phyloP scores from a whole-genome alignment of 2,113 vertebrate genomes.

The Phainopepla nitens region DNA sequence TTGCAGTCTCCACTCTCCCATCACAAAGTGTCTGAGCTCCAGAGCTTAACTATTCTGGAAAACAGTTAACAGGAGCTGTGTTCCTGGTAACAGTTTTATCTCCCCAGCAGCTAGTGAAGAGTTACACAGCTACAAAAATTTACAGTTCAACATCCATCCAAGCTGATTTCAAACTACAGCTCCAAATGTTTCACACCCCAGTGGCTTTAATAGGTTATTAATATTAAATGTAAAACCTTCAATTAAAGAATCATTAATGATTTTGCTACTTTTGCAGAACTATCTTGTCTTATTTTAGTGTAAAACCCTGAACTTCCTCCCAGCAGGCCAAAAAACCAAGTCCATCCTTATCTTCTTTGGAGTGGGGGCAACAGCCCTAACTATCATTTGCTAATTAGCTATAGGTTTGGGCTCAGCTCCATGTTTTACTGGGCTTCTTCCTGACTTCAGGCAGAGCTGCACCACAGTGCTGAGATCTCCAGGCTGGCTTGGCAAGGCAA shows the following conservation, averaged over 20 bases:
- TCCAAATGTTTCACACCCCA: not conserved
- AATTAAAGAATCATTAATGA: not conserved
- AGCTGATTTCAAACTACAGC: not conserved
- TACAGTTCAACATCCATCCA: not conserved
- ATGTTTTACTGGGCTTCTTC: not conserved
- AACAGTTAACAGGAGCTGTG: too few species aligned
- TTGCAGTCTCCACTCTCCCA: not conserved
- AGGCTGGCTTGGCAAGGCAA: not conserved
- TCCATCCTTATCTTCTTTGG: not conserved
- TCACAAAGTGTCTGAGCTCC: fast-evolving
- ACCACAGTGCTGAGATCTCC: not conserved
- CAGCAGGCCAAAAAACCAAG: not conserved
- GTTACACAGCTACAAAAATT: not conserved
- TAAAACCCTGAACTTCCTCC: not conserved
- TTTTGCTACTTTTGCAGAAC: not conserved
- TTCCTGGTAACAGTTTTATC: not conserved
- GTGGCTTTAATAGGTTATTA: not conserved
- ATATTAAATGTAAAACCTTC: not conserved
- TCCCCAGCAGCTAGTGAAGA: not conserved
- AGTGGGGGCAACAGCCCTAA: not conserved
- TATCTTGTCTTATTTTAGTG: not conserved
- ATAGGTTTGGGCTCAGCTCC: not conserved
- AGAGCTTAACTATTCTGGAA: not conserved
- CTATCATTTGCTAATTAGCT: not conserved
- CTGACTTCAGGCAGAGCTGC: not conserved